phyloP scores from a whole-genome alignment of 2,797 vertebrate species.

The Aeoliscus strigatus region DNA sequence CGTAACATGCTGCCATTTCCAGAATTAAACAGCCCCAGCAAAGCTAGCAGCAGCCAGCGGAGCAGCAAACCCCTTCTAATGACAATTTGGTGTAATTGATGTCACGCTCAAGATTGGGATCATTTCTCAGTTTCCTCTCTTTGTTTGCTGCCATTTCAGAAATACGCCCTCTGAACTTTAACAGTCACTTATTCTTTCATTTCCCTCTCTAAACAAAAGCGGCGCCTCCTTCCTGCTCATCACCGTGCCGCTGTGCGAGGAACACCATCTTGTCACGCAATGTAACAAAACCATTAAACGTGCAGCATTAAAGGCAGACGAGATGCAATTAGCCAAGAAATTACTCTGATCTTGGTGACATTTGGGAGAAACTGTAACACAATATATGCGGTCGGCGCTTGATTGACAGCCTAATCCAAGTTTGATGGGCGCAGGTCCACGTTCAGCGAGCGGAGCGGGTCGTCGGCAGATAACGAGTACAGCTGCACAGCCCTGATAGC shows the following conservation, averaged over 20 bases:
- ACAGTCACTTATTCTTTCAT: constrained; percentile 72
- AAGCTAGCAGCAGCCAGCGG: constrained; percentile 49
- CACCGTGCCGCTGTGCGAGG: constrained; percentile 55
- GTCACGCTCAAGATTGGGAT: constrained; percentile 69
- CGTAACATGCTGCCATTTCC: constrained; percentile 57
- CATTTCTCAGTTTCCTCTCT: constrained; percentile 68
- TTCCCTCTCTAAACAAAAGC: constrained; percentile 74
- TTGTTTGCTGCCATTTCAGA: constrained; percentile 73
- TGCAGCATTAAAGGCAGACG: constrained; percentile 94
- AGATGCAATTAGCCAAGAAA: constrained; percentile 99
- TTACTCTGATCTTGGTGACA: constrained; percentile 99
- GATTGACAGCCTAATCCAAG: constrained; percentile 99
- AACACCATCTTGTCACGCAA: constrained; percentile 86
- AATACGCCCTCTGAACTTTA: constrained; percentile 73
- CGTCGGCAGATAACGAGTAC: constrained; percentile 95
- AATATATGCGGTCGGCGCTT: constrained; percentile 85
- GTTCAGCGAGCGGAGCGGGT: constrained; percentile 86
- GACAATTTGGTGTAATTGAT: constrained; percentile 70
- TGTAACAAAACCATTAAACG: constrained; percentile 98
- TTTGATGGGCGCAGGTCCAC: constrained; percentile 94
- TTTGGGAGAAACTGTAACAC: constrained; percentile 99
- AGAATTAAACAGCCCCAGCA: constrained; percentile 50
- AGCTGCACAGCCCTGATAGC: constrained; percentile 99
- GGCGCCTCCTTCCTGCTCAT: constrained; percentile 57
- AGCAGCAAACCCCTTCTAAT: constrained; percentile 55